Percentiles rank a stretch among this genome's conserved stretches.
Evolutionary conservation across 2,113 vertebrate species (phyloP).

Genomic region (Enhydra lutris): DNA sequence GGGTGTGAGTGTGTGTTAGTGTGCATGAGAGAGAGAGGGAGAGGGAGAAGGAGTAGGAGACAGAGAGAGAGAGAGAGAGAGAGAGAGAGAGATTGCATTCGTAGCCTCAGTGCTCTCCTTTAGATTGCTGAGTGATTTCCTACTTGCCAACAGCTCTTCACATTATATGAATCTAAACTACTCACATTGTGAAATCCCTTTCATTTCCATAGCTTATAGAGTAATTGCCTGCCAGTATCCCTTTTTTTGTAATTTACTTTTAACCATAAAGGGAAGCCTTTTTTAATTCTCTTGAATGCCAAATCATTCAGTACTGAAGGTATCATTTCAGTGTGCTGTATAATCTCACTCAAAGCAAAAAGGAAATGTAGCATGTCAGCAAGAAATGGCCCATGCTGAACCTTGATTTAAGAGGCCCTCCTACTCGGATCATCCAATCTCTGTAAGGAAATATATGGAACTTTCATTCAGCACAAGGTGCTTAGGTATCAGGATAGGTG

Average conservation of each 20-base stretch:
- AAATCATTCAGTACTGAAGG: conserved; percentile 52
- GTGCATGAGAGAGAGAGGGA: background rate
- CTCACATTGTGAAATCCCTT: conserved; percentile 54
- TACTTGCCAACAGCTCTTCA: conserved; percentile 55
- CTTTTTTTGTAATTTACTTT: conserved; percentile 68
- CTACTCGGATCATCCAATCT: background rate
- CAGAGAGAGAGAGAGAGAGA: background rate
- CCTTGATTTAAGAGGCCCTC: conserved; percentile 26
- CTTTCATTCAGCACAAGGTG: background rate
- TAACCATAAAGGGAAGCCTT: conserved; percentile 58
- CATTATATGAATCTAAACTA: conserved; percentile 51
- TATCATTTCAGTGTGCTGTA: conserved; percentile 58
- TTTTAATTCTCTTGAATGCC: conserved; percentile 67
- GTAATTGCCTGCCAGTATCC: conserved; percentile 59
- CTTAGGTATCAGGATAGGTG: background rate
- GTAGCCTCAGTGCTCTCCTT: background rate
- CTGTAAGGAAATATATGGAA: conserved; percentile 2
- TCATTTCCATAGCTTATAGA: conserved; percentile 52
- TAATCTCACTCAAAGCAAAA: conserved; percentile 58
- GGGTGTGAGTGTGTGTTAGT: background rate
- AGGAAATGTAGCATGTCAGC: conserved; percentile 51
- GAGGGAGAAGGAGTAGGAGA: background rate
- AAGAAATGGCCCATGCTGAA: conserved; percentile 37
- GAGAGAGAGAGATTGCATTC: background rate
- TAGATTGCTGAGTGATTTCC: conserved; percentile 48